Base-by-base conservation (phyloP, 2,797 vertebrate species). In the Premnoplex brunnescens region DNA sequence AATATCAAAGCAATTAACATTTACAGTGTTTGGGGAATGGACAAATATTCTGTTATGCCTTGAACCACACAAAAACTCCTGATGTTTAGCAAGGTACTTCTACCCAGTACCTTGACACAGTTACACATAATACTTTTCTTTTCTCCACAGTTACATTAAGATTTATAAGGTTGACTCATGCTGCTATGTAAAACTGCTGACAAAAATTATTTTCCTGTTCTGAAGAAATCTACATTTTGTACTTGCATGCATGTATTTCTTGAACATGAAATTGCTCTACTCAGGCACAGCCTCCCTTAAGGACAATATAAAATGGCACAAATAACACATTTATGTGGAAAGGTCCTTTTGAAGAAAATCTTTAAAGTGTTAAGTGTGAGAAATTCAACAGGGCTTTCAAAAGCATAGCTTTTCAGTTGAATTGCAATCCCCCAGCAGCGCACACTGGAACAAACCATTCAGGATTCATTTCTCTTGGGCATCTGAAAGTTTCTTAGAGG, bases 391-490 rank as follows among this genome's bases (percentile, higher is more conserved):
- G 69, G 15, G 13, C 36, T 94, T 96, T 95, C 74, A 80, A 56
- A 94, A 96, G 68, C 69, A 87, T 23, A 85, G 66, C 69, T 89
- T 89, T 79, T 92, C 75, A 64, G 39, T 19, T 73, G 89, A 87
- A 96, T 96, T 49, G 59, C 37, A 96, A 49, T 55, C 62, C 59
- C 66, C 68, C 78, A 96, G 74, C 14, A 62, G 87, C 73, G 66
- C 43, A 90, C 46, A 28, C 28, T 71, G 46, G 67, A 90, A 96
- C 69, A 94, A 85, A 89, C 79, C 80, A 83, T 52, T 95, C 68
- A 86, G 67, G 86, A 95, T 95, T 78, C 51, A 85, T 95, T 86
- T 79, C 82, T 96, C 91, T 62, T 64, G 56, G 93, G 67, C 78
- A 88, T 43, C 32, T 79, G 63, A 93, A 83, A n/a, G 54, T 67